Conservation (phyloP, 1,140 invertebrate species). For the Hyphantria cunea region DNA sequence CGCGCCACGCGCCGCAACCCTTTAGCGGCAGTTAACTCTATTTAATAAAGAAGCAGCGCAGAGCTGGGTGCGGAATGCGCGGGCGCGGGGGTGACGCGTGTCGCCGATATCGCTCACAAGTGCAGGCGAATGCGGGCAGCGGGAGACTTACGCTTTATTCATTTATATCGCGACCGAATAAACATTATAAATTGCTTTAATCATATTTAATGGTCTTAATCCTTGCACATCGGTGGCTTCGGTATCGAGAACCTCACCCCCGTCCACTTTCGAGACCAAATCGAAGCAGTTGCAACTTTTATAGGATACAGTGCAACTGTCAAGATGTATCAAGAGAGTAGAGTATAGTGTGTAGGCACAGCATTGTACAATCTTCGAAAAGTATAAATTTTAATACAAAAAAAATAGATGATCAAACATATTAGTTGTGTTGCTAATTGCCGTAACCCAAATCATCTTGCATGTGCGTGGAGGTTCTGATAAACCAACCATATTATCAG, state of each 20-base stretch:
- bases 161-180: constrained; percentile 44
- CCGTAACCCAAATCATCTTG: too few species aligned
- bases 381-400: too few species aligned
- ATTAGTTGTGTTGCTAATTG: too few species aligned
- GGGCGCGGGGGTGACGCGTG: constrained; percentile 25
- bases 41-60: constrained; percentile 41
- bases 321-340: too few species aligned
- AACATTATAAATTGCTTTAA: constrained; percentile 54
- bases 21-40: constrained; percentile 49
- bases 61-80: constrained; percentile 5
- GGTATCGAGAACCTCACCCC: background rate
- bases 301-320: too few species aligned
- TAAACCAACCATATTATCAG: too few species aligned
- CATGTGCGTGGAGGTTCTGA: too few species aligned
- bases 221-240: constrained; percentile 5
- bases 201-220: constrained; percentile 38
- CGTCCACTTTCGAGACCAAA: too few species aligned
- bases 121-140: constrained; percentile 9
- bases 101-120: constrained; percentile 15
- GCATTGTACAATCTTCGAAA: too few species aligned
- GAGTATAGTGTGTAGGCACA: too few species aligned
- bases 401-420: too few species aligned
- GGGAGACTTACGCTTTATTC: constrained; percentile 30
- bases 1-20: constrained; percentile 40
- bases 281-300: too few species aligned